Percentiles rank a stretch among this genome's conserved stretches.
Conservation (phyloP, 2,888 invertebrate species). For the Rhamnusium bicolor region DNA sequence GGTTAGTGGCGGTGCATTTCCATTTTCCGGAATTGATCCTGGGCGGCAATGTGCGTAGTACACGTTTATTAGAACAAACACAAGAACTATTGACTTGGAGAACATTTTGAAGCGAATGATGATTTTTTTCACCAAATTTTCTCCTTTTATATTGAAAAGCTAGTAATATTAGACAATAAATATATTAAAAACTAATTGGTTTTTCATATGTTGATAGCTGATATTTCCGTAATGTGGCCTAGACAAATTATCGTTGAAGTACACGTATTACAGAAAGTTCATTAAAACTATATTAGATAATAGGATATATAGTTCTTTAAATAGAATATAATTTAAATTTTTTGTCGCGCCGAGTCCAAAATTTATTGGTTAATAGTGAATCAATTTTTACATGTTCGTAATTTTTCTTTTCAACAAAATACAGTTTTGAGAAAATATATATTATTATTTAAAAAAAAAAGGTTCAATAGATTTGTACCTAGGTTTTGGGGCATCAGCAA, state of each 20-base stretch:
- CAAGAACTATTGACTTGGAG: neutral
- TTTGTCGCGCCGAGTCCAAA: too few relatives aligned
- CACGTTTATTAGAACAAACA: neutral
- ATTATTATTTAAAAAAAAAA: too few relatives aligned
- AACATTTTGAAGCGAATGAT: conserved; percentile 19
- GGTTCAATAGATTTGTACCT: too few relatives aligned
- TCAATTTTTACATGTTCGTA: too few relatives aligned
- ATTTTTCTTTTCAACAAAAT: too few relatives aligned
- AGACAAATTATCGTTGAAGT: neutral
- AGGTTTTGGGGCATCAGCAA: too few relatives aligned
- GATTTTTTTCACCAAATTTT: neutral
- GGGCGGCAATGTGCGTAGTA: neutral
- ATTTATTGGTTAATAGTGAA: too few relatives aligned
- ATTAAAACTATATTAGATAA: neutral
- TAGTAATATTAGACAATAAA: neutral
- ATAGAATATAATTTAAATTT: too few relatives aligned
- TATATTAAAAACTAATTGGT: neutral
- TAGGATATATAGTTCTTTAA: neutral
- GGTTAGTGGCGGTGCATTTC: neutral
- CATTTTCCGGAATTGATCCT: neutral
- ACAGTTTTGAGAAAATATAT: too few relatives aligned
- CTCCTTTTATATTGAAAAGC: neutral
- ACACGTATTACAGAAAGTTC: neutral
- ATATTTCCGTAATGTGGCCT: neutral
- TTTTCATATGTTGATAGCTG: neutral